Base-by-base conservation (phyloP, 2,797 vertebrate species). In the Gymnopithys bicolor region DNA sequence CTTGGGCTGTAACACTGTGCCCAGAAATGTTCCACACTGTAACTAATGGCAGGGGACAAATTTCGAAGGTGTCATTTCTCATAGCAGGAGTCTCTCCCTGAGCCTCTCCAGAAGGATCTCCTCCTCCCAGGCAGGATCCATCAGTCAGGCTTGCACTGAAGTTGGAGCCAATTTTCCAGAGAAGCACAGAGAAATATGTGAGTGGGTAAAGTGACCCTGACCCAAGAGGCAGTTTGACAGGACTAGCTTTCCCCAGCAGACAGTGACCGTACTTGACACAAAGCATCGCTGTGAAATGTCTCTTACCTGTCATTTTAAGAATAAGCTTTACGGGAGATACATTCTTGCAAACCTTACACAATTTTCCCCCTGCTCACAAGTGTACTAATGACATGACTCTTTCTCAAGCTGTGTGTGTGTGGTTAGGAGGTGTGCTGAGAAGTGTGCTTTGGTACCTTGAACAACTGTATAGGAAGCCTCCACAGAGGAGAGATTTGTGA, bases 391-490 rank as follows among this genome's bases (percentile, higher is more conserved):
- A 69, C 84, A 79, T 3, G 0, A 59, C 66, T 64, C 4, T 39
- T 86, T 90, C 89, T 70, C 71, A 58, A 73, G 92, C 25, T 37
- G 35, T 76, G 60, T 81, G 82, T 93, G 89, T 93, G 94, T 87
- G 70, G 39, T 89, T 89, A 96, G 91, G 41, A 90, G 83, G 70
- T 82, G 92, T 89, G 92, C 93, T 69, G 84, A 94, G 83, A 95
- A 86, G 87, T 63, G 87, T 87, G 85, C 82, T 93, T 96, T 93
- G 95, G 93, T 97, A 99, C 99, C 99, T 99, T 99, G 99, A 84
- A 99, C 99, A 81, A 99, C 99, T 5, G 99, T 99, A 97, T 99
- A 99, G 25, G 99, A 99, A 59, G 99, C 99, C 96, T 99, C 99
- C 30, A 99, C 99, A 1, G 99, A 99, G 46, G 99, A 99, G 68